A percentile compares a stretch with the other conserved stretches of the same genome.
Conservation (phyloP, 2,888 invertebrate species). For the Pantelozetes paolii region DNA sequence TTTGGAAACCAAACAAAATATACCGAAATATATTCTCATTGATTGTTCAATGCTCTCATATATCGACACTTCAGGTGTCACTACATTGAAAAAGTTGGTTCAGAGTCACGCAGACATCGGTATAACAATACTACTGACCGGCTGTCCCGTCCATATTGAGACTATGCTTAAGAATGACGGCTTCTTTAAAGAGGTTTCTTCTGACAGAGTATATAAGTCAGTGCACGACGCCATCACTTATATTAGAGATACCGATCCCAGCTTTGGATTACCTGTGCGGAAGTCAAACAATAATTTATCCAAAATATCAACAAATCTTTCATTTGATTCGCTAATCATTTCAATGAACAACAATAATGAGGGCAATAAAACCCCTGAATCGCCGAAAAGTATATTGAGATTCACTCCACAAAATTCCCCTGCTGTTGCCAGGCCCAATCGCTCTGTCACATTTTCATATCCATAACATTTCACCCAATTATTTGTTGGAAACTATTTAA, state of each 20-base stretch:
- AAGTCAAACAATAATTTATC: background rate
- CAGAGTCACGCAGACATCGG: conserved; percentile 56
- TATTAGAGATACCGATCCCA: background rate
- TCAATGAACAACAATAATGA: no score
- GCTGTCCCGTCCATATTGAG: conserved; percentile 48
- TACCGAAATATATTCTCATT: conserved; percentile 48
- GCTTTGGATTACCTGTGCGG: background rate
- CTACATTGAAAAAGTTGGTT: conserved; percentile 60
- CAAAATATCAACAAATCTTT: background rate
- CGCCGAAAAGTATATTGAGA: no score
- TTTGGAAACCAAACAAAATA: conserved; percentile 3
- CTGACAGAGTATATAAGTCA: conserved; percentile 53
- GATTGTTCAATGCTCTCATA: conserved; percentile 51
- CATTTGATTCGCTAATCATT: background rate
- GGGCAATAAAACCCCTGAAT: no score
- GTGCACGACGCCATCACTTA: conserved; percentile 55
- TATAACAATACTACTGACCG: conserved; percentile 27
- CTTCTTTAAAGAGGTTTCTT: conserved; percentile 53
- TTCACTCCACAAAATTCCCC: no score
- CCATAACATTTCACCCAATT: no score
- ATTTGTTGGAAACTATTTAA: no score
- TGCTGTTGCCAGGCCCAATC: no score
- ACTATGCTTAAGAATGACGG: conserved; percentile 51
- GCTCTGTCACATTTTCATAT: no score
- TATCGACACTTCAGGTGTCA: conserved; percentile 58